A percentile compares a stretch with the other conserved stretches of the same genome.
phyloP scores from a whole-genome alignment of 2,113 vertebrate genomes.

The Cyanoderma ruficeps region DNA sequence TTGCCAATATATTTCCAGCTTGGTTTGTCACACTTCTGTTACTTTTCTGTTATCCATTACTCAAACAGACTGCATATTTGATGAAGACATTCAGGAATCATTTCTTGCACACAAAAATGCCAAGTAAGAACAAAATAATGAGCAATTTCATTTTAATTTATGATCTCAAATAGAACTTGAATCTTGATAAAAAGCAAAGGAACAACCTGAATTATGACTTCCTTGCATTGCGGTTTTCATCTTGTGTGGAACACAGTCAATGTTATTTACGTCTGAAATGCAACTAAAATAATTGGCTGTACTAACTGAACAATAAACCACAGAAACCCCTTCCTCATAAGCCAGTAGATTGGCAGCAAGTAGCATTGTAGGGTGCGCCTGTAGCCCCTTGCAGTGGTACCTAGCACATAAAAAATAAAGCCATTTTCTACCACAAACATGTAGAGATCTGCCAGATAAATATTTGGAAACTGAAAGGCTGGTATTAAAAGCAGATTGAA shows the following conservation, averaged over 20 bases:
- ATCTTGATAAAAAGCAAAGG: background rate
- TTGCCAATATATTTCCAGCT: background rate
- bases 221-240: background rate
- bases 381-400: background rate
- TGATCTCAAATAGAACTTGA: background rate
- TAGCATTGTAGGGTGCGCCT: background rate
- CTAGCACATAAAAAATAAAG: background rate
- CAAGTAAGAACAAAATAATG: slow-evolving; percentile 21
- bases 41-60: background rate
- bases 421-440: background rate
- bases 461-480: background rate
- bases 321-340: background rate
- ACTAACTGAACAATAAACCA: background rate
- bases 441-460: background rate
- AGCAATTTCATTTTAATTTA: background rate
- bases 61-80: background rate
- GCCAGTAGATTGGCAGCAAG: background rate
- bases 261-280: background rate
- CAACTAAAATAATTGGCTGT: background rate
- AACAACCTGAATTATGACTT: background rate
- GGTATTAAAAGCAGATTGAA: background rate
- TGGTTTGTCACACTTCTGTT: background rate
- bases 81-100: background rate
- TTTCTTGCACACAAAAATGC: background rate
- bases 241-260: background rate